Evolutionary conservation across 2,113 vertebrate species (phyloP).

Genomic region (Sylvietta virens): DNA sequence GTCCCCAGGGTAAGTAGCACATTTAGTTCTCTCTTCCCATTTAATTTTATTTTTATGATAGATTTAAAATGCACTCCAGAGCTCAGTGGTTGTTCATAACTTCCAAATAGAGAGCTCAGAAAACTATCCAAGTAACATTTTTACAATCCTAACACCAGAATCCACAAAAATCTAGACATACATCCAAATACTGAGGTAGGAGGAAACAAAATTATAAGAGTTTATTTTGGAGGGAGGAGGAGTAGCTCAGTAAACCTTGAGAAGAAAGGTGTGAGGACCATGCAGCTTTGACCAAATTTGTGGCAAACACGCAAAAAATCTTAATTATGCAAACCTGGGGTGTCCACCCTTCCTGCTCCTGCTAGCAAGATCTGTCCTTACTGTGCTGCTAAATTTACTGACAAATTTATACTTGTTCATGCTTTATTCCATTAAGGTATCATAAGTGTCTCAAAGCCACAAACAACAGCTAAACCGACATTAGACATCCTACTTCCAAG

Average conservation of each 20-base stretch:
- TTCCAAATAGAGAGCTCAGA: background rate
- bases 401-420: background rate
- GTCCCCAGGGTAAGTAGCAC: background rate
- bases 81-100: background rate
- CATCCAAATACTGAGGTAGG: background rate
- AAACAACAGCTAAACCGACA: background rate
- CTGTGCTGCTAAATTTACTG: background rate
- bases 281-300: background rate
- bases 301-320: background rate
- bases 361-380: background rate
- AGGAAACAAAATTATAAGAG: background rate
- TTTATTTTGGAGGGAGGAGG: background rate
- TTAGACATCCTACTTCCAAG: background rate
- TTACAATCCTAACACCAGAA: background rate
- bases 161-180: background rate
- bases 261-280: accelerated
- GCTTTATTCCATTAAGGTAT: background rate
- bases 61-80: background rate
- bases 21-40: background rate
- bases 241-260: background rate
- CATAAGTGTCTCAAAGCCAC: background rate
- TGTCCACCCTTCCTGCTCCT: background rate
- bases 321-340: background rate
- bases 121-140: background rate
- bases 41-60: background rate